Percentiles rank a stretch among this genome's conserved stretches.
Conservation (phyloP, 64 coral and sea anemone species). For the Stichodactyla mertensii region DNA sequence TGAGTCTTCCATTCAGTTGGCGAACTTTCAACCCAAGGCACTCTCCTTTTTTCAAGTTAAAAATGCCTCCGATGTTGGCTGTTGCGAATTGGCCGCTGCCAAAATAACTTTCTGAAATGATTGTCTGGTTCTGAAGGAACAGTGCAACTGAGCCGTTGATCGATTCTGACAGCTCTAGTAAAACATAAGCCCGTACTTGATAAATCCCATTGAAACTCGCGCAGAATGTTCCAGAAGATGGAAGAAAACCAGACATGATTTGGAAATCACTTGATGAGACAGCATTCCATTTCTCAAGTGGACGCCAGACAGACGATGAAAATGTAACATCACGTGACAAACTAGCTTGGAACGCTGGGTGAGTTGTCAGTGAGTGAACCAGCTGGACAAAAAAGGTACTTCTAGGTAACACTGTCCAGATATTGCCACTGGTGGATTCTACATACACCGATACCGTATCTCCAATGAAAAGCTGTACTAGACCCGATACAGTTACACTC, state of each 20-base stretch:
- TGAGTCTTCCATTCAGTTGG: neutral
- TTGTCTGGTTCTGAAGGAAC: neutral
- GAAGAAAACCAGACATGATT: neutral
- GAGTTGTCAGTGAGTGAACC: neutral
- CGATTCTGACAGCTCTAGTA: neutral
- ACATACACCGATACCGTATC: conserved; percentile 11
- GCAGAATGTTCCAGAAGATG: neutral
- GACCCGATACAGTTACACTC: conserved; percentile 12
- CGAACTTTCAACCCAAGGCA: neutral
- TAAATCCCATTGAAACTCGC: neutral
- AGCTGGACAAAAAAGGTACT: conserved; percentile 23
- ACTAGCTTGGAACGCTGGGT: conserved; percentile 20
- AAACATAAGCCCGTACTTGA: neutral
- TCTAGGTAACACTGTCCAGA: neutral
- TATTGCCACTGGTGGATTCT: neutral
- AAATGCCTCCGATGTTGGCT: neutral
- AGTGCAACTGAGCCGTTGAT: neutral
- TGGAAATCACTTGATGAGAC: neutral
- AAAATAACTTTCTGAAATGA: neutral
- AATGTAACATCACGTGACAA: conserved; percentile 8
- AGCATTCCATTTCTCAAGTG: neutral
- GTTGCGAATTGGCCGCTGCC: neutral
- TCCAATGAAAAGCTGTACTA: neutral
- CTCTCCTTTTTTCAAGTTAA: neutral
- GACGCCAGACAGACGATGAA: neutral